These are phyloP conservation scores for Noctua comes DNA, from an alignment of 2,888 invertebrate species.

Conservation along the genomic window DNA sequence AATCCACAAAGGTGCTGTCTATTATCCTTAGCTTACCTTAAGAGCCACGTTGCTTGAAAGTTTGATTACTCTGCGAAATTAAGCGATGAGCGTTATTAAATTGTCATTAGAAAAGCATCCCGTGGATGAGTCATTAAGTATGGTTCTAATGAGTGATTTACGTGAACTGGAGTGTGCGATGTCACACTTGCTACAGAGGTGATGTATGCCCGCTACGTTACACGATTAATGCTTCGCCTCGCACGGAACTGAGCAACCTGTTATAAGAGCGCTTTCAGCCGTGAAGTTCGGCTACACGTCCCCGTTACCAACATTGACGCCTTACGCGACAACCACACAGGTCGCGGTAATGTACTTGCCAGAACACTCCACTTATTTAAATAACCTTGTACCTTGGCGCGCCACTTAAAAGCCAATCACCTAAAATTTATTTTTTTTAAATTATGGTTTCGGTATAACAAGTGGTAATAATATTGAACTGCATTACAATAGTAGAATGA, in stretches of 20 bases:
- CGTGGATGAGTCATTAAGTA: slow-evolving; percentile 82
- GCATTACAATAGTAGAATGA: not conserved
- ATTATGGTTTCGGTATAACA: not conserved
- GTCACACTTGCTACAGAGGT: slow-evolving; percentile 76
- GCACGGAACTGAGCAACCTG: slow-evolving; percentile 74
- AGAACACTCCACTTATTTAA: slow-evolving; percentile 53
- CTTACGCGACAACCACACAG: slow-evolving; percentile 67
- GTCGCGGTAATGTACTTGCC: slow-evolving; percentile 47
- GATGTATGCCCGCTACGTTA: slow-evolving; percentile 74
- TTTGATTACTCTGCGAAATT: slow-evolving; percentile 86
- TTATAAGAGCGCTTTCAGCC: slow-evolving; percentile 80
- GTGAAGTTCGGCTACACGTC: slow-evolving; percentile 75
- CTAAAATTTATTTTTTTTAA: not conserved
- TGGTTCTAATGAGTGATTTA: slow-evolving; percentile 84
- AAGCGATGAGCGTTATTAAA: slow-evolving; percentile 84
- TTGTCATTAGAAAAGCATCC: slow-evolving; percentile 85
- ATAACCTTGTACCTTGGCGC: slow-evolving; percentile 27
- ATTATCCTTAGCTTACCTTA: slow-evolving; percentile 80
- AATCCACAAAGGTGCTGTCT: slow-evolving; percentile 80
- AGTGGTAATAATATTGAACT: slow-evolving; percentile 15
- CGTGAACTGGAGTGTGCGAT: slow-evolving; percentile 82
- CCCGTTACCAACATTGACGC: slow-evolving; percentile 77
- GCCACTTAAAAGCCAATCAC: slow-evolving; percentile 18
- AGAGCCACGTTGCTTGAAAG: slow-evolving; percentile 79
- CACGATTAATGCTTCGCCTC: slow-evolving; percentile 75